Evolutionary conservation across 2,888 invertebrate species (phyloP).

Genomic region (Lithophane ornitopus): DNA sequence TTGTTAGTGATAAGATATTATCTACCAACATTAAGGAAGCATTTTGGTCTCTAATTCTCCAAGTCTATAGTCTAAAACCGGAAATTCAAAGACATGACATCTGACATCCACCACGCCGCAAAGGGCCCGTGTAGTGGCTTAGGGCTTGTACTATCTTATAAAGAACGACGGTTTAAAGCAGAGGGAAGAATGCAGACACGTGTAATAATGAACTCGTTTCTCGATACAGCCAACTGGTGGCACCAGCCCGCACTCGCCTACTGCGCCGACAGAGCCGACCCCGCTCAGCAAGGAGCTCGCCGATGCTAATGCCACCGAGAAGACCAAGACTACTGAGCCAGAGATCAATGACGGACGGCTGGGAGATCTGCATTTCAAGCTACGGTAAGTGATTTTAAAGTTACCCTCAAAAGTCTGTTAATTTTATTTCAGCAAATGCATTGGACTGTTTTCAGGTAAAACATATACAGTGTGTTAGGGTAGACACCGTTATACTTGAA

Average conservation of each 20-base stretch:
- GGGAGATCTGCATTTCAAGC: slow-evolving; percentile 97
- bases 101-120: too few species aligned
- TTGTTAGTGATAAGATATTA: background rate
- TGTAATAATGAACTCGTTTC: background rate
- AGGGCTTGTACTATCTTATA: background rate
- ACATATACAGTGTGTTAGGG: too few species aligned
- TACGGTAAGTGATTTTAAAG: slow-evolving; percentile 90
- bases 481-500: too few species aligned
- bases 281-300: slow-evolving; percentile 88
- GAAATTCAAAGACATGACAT: background rate
- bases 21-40: background rate
- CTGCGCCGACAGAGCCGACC: slow-evolving; percentile 79
- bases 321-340: slow-evolving; percentile 82
- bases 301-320: slow-evolving; percentile 87
- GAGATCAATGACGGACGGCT: slow-evolving; percentile 92
- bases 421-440: too few species aligned
- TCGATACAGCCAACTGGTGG: slow-evolving; percentile 77
- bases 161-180: too few species aligned
- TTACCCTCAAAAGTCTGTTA: too few species aligned
- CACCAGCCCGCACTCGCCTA: slow-evolving; percentile 83
- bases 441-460: too few species aligned
- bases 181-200: background rate
- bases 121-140: too few species aligned
- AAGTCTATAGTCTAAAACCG: background rate
- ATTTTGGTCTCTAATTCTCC: background rate